Percentiles rank a stretch among this genome's conserved stretches.
phyloP scores from a whole-genome alignment of 2,113 vertebrate genomes.

The Oreotragus oreotragus region DNA sequence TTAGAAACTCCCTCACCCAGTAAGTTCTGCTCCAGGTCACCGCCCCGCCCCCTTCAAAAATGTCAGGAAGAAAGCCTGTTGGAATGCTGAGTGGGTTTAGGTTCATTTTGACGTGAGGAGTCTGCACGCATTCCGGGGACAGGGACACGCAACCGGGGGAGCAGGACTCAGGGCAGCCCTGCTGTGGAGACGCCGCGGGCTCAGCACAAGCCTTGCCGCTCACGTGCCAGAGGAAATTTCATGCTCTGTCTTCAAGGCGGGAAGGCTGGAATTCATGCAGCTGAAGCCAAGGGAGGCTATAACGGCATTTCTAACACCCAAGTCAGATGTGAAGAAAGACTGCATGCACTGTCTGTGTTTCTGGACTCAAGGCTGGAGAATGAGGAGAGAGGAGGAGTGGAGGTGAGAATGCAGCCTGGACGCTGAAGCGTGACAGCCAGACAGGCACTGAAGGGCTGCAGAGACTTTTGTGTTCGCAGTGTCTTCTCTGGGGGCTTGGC shows the following conservation, averaged over 20 bases:
- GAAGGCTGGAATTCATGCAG: background rate
- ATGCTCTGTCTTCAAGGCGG: background rate
- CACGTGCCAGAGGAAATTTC: background rate
- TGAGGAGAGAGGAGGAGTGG: rapidly evolving
- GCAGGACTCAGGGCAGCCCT: background rate
- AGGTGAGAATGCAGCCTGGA: background rate
- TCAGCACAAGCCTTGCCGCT: rapidly evolving
- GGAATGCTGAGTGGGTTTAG: background rate
- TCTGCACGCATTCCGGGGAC: background rate
- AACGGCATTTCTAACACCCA: background rate
- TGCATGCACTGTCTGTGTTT: background rate
- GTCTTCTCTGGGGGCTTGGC: background rate
- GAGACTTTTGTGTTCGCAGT: background rate
- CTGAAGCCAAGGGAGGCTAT: background rate
- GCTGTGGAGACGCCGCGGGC: background rate
- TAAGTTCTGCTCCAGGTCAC: background rate
- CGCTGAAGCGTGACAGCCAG: rapidly evolving
- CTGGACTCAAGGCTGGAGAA: background rate
- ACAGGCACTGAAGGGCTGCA: rapidly evolving
- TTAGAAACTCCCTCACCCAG: background rate
- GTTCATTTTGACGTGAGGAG: background rate
- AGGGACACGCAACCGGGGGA: rapidly evolving
- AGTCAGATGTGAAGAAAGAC: background rate
- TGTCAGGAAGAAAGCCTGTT: too few relatives aligned
- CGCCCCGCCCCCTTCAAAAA: background rate